Base-by-base conservation (phyloP, 1,140 invertebrate species). In the Drosophila malerkotliana region DNA sequence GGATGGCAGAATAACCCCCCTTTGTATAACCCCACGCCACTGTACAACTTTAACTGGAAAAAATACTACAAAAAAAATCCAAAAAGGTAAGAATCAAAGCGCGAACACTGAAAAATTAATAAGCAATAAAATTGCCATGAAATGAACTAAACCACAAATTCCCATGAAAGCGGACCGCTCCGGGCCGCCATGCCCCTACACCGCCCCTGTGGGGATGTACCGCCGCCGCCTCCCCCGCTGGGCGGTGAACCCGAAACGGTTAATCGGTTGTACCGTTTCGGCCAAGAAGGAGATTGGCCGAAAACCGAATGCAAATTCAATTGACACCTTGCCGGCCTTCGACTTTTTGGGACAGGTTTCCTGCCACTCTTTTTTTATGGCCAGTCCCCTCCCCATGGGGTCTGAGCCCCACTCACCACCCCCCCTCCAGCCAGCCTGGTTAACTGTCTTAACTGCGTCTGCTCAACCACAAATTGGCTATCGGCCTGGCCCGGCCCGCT, bases 111-210 rank as follows among this genome's bases (percentile, higher is more conserved):
- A 87, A 91, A 91, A 91, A 91, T 91, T 91, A 91, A 91, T 91
- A 90, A 91, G 90, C 89, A 90, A 91, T 91, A 91, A 91, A 91
- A 91, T 91, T 91, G 89, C 84, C 89, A 91, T 91, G 90, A 91
- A 91, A 91, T 91, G 85, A 91, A 90, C 80, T 87, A 61, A 68
- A 85, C 81, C 72, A 34, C 59, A 54, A 63, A 91, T 91, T 91
- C 84, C 84, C 89, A 91, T 91, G 89, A 91, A 91, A 85, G 82
- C 64, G 57, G 44, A 51, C 62, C 32, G 18, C 62, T 48, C 4
- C 39, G 32, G 45, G 45, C 41, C 63, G 37, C 51, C 79, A 5
- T 7, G 4, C 41, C 41, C 34, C 32, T 10, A 12, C 37, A 1
- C 39, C 14, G 5, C 41, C 41, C 26, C 26, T 28, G 26, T 5